A percentile compares a stretch with the other conserved stretches of the same genome.
These are phyloP conservation scores for Castor canadensis DNA, from an alignment of 2,113 vertebrate species.

Conservation along the genomic window DNA sequence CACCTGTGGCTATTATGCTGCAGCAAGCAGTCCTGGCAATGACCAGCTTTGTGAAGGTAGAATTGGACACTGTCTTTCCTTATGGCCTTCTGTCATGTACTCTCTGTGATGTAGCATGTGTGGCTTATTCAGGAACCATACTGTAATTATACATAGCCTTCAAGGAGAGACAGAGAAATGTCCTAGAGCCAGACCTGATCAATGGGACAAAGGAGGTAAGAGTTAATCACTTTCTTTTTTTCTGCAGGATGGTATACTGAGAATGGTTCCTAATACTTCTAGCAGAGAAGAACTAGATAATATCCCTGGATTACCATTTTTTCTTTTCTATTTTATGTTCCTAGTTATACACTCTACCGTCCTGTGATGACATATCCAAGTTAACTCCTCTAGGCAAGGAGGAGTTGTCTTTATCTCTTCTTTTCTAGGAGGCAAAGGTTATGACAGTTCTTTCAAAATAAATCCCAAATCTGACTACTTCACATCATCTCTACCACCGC, in stretches of 20 bases:
- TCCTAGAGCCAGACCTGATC: neutral
- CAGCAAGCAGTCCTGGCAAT: neutral
- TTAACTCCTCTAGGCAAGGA: neutral
- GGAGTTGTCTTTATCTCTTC: neutral
- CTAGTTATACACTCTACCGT: neutral
- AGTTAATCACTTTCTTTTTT: neutral
- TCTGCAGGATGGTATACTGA: neutral
- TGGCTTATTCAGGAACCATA: neutral
- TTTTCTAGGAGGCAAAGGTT: neutral
- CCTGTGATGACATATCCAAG: neutral
- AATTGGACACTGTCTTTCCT: neutral
- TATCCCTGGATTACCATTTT: neutral
- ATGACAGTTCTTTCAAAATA: neutral
- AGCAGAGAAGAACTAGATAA: neutral
- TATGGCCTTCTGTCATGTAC: neutral
- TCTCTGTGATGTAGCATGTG: neutral
- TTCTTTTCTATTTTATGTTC: neutral
- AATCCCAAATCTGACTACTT: neutral
- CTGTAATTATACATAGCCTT: no score
- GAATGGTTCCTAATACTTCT: neutral
- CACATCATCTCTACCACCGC: rapidly evolving
- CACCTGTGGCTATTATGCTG: neutral
- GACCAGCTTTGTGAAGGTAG: neutral
- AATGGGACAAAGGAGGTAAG: neutral
- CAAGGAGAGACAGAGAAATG: neutral